These are phyloP conservation scores for Axea sp. DNA, from an alignment of 2,888 invertebrate genomes.

Conservation along the genomic window DNA sequence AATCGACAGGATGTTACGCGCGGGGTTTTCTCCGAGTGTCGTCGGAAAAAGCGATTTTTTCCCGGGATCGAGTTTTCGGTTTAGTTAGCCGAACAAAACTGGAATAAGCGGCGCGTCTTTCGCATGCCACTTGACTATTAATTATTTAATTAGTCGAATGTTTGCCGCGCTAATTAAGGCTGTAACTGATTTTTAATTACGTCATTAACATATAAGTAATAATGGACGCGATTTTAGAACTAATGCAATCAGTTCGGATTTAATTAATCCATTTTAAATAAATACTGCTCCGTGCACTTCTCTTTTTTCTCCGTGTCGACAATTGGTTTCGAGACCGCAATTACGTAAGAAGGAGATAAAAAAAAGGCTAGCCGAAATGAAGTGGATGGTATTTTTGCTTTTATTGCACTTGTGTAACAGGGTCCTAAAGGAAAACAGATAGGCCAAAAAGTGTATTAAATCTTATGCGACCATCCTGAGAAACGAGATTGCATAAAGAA, in stretches of 20 bases:
- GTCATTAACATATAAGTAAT: constrained; percentile 54
- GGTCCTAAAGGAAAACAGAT: constrained; percentile 44
- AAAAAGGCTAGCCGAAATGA: constrained; percentile 34
- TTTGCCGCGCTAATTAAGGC: constrained; percentile 51
- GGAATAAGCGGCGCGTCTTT: constrained; percentile 43
- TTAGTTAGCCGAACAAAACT: constrained; percentile 29
- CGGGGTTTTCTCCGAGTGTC: constrained; percentile 11
- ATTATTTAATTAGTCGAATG: constrained; percentile 58
- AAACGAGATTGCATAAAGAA: constrained; percentile 39
- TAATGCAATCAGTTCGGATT: constrained; percentile 6
- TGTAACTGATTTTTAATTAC: constrained; percentile 52
- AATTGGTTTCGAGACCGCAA: constrained; percentile 21
- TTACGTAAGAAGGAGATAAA: constrained; percentile 22
- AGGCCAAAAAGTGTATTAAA: constrained; percentile 38
- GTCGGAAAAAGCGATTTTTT: constrained; percentile 25
- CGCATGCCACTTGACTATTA: constrained; percentile 48
- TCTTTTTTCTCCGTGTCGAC: background rate
- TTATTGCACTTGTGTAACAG: constrained; percentile 41
- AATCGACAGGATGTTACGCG: constrained; percentile 44
- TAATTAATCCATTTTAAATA: constrained; percentile 38
- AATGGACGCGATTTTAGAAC: constrained; percentile 37
- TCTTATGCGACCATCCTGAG: constrained; percentile 40
- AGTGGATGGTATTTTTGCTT: constrained; percentile 36
- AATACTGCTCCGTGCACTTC: background rate
- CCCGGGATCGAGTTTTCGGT: constrained; percentile 42